Base-by-base conservation (phyloP, 2,113 vertebrate genomes). In the Glareola pratincola region DNA sequence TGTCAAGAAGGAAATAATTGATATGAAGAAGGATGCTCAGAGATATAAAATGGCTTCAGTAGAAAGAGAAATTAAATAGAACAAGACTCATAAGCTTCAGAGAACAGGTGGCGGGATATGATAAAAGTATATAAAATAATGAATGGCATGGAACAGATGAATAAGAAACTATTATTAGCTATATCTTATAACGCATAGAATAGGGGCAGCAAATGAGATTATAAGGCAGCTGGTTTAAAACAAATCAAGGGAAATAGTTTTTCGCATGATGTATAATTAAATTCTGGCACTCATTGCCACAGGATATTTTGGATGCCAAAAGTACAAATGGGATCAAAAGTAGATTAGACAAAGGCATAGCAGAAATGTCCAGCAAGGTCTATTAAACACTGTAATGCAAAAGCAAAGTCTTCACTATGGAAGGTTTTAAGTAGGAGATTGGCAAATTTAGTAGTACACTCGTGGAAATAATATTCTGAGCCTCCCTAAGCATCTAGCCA, bases 281-380 rank as follows among this genome's bases (percentile, higher is more conserved):
- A 94, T 97, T 95, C 41, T 91, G 56, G 37, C 56, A 81, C 48
- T 84, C 14, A 1, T 50, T 96, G 56, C 41, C 60, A 59, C 47
- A 54, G 56, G 54, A 53, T 81, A 86, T 71, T 96, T 91, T 92
- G 34, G 64, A 91, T 92, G 47, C 85, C 91, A 94, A 92, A 95
- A 75, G 68, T 60, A 87, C 34, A 96, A 96, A 91, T 91, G 47
- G 26, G 12, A 78, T 96, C 83, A 89, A 91, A 96, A 97, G 26
- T n/a, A 89, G 36, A 85, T 91, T 95, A 89, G 56, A 64, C 6
- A 78, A 87, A 94, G 72, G 84, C 56, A 36, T 85, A 85, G 47
- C 9, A 94, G 43, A 78, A 91, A 71, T 84, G 63, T 47, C 51
- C 13, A 81, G 18, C 7, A 92, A 92, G 53, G 23, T 59, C n/a